These are phyloP conservation scores for Knipowitschia caucasica DNA, from an alignment of 2,797 vertebrate genomes.

Conservation along the genomic window DNA sequence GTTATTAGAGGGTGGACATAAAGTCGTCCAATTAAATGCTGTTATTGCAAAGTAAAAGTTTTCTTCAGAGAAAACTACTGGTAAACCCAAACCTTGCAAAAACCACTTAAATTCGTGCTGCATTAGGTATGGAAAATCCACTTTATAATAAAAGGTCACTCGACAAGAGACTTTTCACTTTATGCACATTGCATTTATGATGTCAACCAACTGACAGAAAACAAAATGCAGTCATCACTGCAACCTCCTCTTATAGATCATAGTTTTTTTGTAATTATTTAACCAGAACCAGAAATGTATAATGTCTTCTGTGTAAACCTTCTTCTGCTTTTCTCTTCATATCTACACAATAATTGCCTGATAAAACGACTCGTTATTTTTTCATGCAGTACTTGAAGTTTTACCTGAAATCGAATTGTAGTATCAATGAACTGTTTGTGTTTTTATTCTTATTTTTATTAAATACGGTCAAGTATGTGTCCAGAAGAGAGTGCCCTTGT, in stretches of 20 bases:
- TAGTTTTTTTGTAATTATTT: constrained; percentile 16
- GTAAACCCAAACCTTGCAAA: not conserved
- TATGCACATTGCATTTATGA: not conserved
- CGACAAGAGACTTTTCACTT: constrained; percentile 14
- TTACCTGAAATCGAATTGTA: constrained; percentile 12
- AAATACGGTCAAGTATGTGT: constrained; percentile 24
- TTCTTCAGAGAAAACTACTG: not conserved
- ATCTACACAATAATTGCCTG: too few relatives aligned
- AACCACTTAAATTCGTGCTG: too few relatives aligned
- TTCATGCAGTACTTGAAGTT: constrained; percentile 20
- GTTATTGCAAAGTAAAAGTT: not conserved
- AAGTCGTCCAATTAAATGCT: not conserved
- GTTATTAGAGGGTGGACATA: not conserved
- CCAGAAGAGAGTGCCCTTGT: constrained; percentile 45
- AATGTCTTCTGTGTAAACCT: too few relatives aligned
- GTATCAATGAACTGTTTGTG: not conserved
- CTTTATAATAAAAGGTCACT: constrained; percentile 27
- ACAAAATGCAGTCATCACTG: constrained; percentile 11
- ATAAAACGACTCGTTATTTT: constrained; percentile 19
- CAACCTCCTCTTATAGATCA: constrained; percentile 3
- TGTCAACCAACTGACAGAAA: not conserved
- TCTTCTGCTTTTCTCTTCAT: too few relatives aligned
- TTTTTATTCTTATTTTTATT: constrained; percentile 16
- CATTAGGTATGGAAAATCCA: not conserved
- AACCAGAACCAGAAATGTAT: constrained; percentile 27